phyloP scores from a whole-genome alignment of 2,797 vertebrate species.

The Cottoperca gobio region DNA sequence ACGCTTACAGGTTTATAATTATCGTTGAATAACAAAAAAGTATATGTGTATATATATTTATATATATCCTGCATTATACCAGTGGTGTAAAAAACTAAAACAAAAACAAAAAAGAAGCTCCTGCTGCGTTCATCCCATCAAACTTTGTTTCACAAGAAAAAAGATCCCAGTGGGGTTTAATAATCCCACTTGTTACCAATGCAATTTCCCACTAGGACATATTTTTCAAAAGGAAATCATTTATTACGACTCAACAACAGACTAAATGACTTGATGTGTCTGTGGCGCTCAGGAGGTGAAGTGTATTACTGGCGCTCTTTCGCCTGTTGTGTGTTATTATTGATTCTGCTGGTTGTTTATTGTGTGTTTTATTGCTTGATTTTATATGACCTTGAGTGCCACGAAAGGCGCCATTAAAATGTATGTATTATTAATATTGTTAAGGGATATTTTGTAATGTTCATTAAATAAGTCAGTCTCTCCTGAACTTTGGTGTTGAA shows the following conservation, averaged over 20 bases:
- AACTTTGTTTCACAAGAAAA: background rate
- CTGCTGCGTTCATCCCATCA: background rate
- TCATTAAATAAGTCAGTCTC: background rate
- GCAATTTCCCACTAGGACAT: conserved; percentile 1
- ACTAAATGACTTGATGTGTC: background rate
- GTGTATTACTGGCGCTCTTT: too few relatives aligned
- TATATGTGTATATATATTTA: background rate
- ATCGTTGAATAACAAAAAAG: background rate
- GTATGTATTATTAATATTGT: too few relatives aligned
- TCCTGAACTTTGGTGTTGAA: conserved; percentile 26
- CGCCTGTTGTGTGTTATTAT: too few relatives aligned
- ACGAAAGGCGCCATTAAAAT: too few relatives aligned
- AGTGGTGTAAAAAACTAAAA: too few relatives aligned
- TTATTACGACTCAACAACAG: background rate
- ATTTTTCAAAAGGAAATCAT: background rate
- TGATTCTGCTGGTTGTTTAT: too few relatives aligned
- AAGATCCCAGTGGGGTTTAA: background rate
- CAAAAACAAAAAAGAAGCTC: background rate
- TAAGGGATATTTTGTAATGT: too few relatives aligned
- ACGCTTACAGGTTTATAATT: background rate
- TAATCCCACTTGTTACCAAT: conserved; percentile 25
- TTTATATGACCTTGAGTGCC: too few relatives aligned
- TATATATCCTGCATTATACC: background rate
- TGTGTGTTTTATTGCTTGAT: too few relatives aligned
- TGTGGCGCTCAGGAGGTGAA: background rate